phyloP scores from a whole-genome alignment of 2,888 invertebrate genomes.

The Hybos culiciformis region DNA sequence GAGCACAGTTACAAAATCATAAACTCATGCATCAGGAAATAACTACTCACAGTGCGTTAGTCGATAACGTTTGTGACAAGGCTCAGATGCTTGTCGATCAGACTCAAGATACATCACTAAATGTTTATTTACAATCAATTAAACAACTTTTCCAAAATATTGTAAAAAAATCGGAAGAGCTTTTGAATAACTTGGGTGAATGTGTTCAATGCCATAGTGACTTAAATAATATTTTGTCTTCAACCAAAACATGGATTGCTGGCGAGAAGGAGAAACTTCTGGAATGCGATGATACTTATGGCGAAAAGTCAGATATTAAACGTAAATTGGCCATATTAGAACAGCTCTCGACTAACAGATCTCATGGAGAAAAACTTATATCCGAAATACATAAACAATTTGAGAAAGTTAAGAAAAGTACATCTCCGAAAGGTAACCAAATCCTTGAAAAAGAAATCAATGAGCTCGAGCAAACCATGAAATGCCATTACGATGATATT shows the following conservation, averaged over 20 bases:
- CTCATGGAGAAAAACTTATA: slow-evolving; percentile 49
- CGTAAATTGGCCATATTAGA: slow-evolving; percentile 54
- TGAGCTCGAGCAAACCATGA: slow-evolving; percentile 50
- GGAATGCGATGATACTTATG: slow-evolving; percentile 69
- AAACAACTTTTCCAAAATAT: slow-evolving; percentile 80
- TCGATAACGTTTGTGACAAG: slow-evolving; percentile 84
- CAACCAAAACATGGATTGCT: slow-evolving; percentile 70
- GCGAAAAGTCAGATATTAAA: slow-evolving; percentile 70
- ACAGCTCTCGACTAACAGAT: slow-evolving; percentile 49
- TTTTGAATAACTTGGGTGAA: slow-evolving; percentile 69
- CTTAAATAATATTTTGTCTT: slow-evolving; percentile 57
- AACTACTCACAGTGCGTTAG: slow-evolving; percentile 74
- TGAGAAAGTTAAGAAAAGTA: slow-evolving; percentile 55
- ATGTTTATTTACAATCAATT: slow-evolving; percentile 74
- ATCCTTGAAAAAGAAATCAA: slow-evolving; percentile 59
- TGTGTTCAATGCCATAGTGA: slow-evolving; percentile 77
- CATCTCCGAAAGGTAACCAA: slow-evolving; percentile 64
- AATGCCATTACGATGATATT: slow-evolving; percentile 52
- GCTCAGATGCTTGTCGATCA: slow-evolving; percentile 82
- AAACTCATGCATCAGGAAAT: slow-evolving; percentile 92
- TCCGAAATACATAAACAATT: slow-evolving; percentile 54
- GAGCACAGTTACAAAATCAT: slow-evolving; percentile 81
- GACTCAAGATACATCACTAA: slow-evolving; percentile 76
- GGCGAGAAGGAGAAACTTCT: slow-evolving; percentile 65
- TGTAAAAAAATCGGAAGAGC: slow-evolving; percentile 72